phyloP scores from a whole-genome alignment of 2,888 invertebrate species.

The Caenorhabditis sinica region DNA sequence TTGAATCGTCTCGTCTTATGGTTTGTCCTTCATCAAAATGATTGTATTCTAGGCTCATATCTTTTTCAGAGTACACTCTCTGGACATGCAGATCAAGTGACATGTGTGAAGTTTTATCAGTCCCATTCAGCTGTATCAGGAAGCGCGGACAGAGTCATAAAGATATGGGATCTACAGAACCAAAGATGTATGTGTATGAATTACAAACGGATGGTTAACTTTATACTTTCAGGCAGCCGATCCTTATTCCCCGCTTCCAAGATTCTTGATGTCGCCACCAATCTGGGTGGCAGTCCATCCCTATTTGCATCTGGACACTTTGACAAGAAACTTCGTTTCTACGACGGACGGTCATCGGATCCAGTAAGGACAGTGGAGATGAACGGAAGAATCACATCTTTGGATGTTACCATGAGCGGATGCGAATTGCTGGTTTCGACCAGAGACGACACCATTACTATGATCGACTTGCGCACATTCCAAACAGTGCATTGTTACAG shows the following conservation, averaged over 20 bases:
- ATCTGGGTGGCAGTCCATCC: conserved; percentile 42
- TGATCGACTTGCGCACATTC: conserved; percentile 94
- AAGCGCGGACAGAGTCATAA: conserved; percentile 97
- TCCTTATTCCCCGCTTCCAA: conserved; percentile 81
- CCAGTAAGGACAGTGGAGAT: conserved; percentile 88
- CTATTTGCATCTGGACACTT: conserved; percentile 89
- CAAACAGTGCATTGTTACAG: conserved; percentile 93
- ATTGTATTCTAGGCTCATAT: neutral
- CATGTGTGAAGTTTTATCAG: conserved; percentile 95
- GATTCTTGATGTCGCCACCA: conserved; percentile 85
- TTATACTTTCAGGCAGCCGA: conserved; percentile 48
- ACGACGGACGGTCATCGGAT: conserved; percentile 91
- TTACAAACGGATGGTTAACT: neutral
- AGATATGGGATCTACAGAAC: conserved; percentile 97
- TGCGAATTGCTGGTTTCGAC: conserved; percentile 94
- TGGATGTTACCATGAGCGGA: conserved; percentile 85
- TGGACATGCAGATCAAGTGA: conserved; percentile 97
- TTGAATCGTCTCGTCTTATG: conserved; percentile 89
- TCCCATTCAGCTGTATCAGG: conserved; percentile 89
- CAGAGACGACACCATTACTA: conserved; percentile 94
- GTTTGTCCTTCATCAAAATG: conserved; percentile 26
- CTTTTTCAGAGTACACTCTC: conserved; percentile 88
- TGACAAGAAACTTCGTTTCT: conserved; percentile 95
- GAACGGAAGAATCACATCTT: conserved; percentile 59
- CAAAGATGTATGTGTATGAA: conserved; percentile 88